Conservation (phyloP, 2,888 invertebrate genomes). For the Acanthosepion pharaonis region DNA sequence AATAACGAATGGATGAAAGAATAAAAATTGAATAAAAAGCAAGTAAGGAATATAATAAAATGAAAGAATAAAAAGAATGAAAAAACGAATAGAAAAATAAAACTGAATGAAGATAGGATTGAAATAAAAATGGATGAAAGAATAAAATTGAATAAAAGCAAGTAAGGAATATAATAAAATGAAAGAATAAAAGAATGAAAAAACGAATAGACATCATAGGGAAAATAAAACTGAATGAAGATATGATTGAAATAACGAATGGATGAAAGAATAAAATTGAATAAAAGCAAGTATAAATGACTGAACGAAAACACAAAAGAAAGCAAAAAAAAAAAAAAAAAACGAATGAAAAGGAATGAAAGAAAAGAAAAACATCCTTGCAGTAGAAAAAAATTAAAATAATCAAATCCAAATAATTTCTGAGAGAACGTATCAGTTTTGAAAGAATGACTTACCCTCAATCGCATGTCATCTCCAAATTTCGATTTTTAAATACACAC, state of each 20-base stretch:
- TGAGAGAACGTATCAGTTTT: too few relatives aligned
- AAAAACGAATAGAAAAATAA: too few relatives aligned
- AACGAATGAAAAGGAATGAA: not conserved
- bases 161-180: not conserved
- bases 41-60: not conserved
- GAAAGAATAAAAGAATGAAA: too few relatives aligned
- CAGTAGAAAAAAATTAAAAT: not conserved
- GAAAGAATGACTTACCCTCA: not conserved
- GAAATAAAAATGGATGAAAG: too few relatives aligned
- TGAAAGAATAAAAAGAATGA: too few relatives aligned
- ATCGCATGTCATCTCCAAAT: not conserved
- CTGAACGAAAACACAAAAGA: not conserved
- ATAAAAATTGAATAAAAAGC: not conserved
- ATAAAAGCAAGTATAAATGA: not conserved
- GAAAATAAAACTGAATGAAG: too few relatives aligned
- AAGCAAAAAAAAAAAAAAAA: not conserved
- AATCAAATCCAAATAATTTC: not conserved
- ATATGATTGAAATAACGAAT: too few relatives aligned
- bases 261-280: not conserved
- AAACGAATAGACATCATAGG: too few relatives aligned
- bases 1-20: too few relatives aligned
- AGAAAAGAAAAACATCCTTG: not conserved
- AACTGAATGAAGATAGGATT: too few relatives aligned
- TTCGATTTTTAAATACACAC: not conserved
- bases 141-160: not conserved